These are phyloP conservation scores for Nesogale talazaci DNA, from an alignment of 2,113 vertebrate genomes.

Conservation along the genomic window DNA sequence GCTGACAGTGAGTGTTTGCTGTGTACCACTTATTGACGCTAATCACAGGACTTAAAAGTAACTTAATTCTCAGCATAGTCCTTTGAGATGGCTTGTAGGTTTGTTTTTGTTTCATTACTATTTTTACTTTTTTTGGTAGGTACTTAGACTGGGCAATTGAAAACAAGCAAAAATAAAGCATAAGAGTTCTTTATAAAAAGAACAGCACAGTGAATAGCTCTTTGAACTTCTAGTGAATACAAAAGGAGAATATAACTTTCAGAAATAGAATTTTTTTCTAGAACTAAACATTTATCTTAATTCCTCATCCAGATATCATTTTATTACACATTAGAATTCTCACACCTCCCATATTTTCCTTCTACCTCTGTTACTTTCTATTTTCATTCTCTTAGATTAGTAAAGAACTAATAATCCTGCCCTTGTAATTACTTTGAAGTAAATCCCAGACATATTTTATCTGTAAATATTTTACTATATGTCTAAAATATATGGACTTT, in stretches of 20 bases:
- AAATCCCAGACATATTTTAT: constrained; percentile 39
- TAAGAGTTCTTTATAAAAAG: constrained; percentile 8
- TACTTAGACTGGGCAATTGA: background rate
- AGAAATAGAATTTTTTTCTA: background rate
- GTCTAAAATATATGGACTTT: constrained; percentile 40
- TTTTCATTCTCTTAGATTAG: constrained; percentile 30
- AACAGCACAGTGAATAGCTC: too few relatives aligned
- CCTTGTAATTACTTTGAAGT: constrained; percentile 28
- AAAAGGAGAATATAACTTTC: background rate
- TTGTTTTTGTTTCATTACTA: background rate
- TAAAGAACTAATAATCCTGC: constrained; percentile 2
- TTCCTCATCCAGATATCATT: background rate
- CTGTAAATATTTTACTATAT: constrained; percentile 18
- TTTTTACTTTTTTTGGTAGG: constrained; percentile 15
- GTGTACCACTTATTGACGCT: background rate
- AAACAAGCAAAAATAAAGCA: constrained; percentile 18
- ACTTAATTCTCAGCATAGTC: background rate
- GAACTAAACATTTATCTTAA: background rate
- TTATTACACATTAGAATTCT: background rate
- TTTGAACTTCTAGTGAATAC: too few relatives aligned
- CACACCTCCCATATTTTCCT: background rate
- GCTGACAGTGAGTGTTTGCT: background rate
- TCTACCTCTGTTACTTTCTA: background rate
- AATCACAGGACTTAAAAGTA: background rate
- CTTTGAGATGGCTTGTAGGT: background rate